phyloP scores from a whole-genome alignment of 2,113 vertebrate species.

The Vulpes ferrilata region DNA sequence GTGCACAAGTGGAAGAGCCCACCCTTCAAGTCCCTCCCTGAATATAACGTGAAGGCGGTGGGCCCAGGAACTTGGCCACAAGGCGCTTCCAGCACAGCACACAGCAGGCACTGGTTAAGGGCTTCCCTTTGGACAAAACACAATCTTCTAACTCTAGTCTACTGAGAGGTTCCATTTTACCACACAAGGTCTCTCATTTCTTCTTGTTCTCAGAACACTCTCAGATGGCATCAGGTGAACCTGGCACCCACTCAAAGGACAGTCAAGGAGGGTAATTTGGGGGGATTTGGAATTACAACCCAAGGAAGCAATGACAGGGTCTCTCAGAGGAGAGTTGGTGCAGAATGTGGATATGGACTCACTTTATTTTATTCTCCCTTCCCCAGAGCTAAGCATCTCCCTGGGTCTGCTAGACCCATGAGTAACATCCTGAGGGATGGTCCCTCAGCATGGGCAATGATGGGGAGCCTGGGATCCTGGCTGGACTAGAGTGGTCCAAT shows the following conservation, averaged over 20 bases:
- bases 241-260: background rate
- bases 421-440: background rate
- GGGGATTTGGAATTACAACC: background rate
- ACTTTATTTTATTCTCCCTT: background rate
- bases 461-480: fast-evolving
- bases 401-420: background rate
- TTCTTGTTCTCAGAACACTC: background rate
- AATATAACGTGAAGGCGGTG: fast-evolving
- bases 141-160: background rate
- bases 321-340: background rate
- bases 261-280: background rate
- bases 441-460: fast-evolving
- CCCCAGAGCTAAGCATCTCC: background rate
- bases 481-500: background rate
- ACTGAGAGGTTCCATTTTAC: background rate
- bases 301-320: background rate
- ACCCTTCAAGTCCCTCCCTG: background rate
- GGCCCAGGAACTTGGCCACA: background rate
- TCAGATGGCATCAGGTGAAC: background rate
- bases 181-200: background rate
- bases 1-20: background rate
- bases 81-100: background rate
- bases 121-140: background rate
- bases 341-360: background rate
- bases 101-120: background rate